Evolutionary conservation across 2,113 vertebrate genomes (phyloP), one percentile per base, ranked within the genome.

Genomic region (Pygoscelis adeliae): DNA sequence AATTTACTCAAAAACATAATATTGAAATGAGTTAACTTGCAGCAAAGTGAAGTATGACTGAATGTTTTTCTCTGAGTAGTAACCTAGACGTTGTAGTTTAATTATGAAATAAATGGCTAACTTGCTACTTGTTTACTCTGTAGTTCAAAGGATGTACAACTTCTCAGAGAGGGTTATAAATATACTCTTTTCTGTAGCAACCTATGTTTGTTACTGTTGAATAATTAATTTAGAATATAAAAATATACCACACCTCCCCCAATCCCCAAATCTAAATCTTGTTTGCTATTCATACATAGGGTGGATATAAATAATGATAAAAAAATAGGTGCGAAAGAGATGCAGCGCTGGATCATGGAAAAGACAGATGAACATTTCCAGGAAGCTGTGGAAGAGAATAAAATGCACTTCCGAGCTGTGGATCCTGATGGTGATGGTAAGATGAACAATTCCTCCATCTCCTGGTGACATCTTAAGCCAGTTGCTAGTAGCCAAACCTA

Each of bases 291-390:
- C 18, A 15, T 69, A 63, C 23, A 0, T 97, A 99, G 99, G 96
- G 99, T 99, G 22, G 99, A 99, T 59, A 95, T 98, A 87, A 99
- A 99, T 94, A 97, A 98, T 1, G 99, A 99, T 92, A 95, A 96
- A 46, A 99, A 98, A 63, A 98, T 99, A 73, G 99, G 99, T 0
- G 99, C 99, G 3, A 99, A 99, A 87, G 99, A 99, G 89, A 99
- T 99, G 99, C 99, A 99, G 97, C 98, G 97, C 47, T 99, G 99
- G 99, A 99, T 99, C 90, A 99, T 99, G 99, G 98, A 99, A 96
- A 99, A 99, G 96, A 99, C 99, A 0, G 99, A 99, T 15, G 99
- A 99, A 92, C 99, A 99, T 85, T 99, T 99, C 71, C 99, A 99
- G 96, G 99, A 99, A 93, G 99, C 99, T 0, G 98, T 99, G 46